phyloP scores from a whole-genome alignment of 2,113 vertebrate genomes.

The Centrocercus urophasianus region DNA sequence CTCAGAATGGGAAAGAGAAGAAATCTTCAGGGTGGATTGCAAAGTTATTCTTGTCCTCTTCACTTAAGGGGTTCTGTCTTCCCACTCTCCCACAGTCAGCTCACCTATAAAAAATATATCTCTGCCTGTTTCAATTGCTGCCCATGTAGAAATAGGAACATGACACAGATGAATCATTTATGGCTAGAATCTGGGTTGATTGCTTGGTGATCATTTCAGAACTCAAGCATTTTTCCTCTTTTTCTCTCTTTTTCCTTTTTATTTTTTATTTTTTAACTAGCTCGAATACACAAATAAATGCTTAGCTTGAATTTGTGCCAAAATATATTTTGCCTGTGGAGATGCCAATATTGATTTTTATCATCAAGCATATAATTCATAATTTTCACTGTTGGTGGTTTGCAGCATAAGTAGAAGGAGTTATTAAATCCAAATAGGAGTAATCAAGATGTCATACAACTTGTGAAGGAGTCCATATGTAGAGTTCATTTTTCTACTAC shows the following conservation, averaged over 20 bases:
- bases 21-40: neutral
- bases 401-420: neutral
- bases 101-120: neutral
- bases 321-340: neutral
- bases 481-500: neutral
- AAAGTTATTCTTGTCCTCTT: neutral
- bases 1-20: neutral
- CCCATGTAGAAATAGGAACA: neutral
- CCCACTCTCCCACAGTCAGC: rapidly evolving
- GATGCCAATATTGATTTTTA: neutral
- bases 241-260: neutral
- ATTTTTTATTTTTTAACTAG: neutral
- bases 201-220: neutral
- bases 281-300: neutral
- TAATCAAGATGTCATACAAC: neutral
- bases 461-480: neutral
- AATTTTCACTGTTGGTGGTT: constrained; percentile 5
- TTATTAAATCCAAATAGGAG: constrained; percentile 18
- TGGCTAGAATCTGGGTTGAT: neutral
- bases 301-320: neutral
- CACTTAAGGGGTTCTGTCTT: neutral
- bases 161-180: neutral
- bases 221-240: neutral
- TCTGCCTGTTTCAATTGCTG: neutral
- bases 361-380: neutral